phyloP scores from a whole-genome alignment of 1,140 invertebrate species.

The Steinernema khuongi region DNA sequence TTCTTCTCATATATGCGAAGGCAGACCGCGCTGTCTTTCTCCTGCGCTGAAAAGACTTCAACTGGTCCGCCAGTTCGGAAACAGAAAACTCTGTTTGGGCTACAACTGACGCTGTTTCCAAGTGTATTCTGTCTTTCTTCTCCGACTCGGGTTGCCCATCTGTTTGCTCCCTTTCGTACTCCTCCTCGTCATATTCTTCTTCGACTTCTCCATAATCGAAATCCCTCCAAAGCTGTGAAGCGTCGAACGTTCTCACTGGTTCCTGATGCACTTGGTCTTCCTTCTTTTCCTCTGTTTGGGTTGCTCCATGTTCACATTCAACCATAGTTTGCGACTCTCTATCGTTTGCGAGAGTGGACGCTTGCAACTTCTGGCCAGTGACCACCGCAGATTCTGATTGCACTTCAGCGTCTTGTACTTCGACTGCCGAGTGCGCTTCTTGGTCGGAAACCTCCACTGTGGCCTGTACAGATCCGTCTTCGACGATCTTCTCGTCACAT shows the following conservation, averaged over 20 bases:
- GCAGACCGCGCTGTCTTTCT: too few relatives aligned
- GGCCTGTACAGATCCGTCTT: neutral
- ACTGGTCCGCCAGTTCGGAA: too few relatives aligned
- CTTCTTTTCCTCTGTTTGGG: too few relatives aligned
- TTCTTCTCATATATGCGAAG: too few relatives aligned
- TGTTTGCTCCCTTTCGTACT: neutral
- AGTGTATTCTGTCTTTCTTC: too few relatives aligned
- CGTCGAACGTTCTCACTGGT: neutral
- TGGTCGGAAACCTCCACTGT: neutral
- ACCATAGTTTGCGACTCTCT: too few relatives aligned
- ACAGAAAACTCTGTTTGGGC: constrained; percentile 1
- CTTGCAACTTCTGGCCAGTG: too few relatives aligned
- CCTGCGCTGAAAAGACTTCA: too few relatives aligned
- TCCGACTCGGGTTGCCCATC: neutral
- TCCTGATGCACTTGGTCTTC: neutral
- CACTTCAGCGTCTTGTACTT: too few relatives aligned
- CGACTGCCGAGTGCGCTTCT: neutral
- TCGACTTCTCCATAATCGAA: neutral
- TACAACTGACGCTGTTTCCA: neutral
- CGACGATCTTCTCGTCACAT: neutral
- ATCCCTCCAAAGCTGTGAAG: neutral
- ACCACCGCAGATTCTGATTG: too few relatives aligned
- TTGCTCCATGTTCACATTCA: too few relatives aligned
- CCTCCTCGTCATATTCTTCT: constrained; percentile 1
- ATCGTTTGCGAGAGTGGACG: too few relatives aligned